Evolutionary conservation across 1,140 invertebrate genomes (phyloP), one percentile per base, ranked within the genome.

Genomic region (Stegodyphus dumicola): DNA sequence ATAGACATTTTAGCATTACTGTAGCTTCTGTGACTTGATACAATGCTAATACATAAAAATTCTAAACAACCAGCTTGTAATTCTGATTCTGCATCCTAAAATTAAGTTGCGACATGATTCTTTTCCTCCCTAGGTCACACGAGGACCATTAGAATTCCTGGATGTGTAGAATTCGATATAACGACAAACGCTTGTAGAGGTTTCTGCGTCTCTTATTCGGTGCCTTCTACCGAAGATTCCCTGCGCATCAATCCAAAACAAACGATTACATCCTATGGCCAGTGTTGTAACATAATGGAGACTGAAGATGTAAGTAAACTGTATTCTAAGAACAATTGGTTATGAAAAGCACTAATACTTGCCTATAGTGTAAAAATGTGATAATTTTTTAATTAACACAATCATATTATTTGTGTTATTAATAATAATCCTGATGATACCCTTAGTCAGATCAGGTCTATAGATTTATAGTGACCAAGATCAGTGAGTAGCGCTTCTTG

Each of bases 281-380:
- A 96, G 89, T 97, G 96, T 89, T 97, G 96, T 90, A 96, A 95
- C 90, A 96, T 96, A 80, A 95, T 96, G 93, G 95, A 96, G 87
- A 94, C 95, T 0, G 94, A 95, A 91, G 93, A 95, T 89, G 94
- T 95, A 90, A 93, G 93, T 84, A 54, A 60, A 5, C 9, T 60
- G 15, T 60, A 33, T 33, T 33, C 33, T 33, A 33, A 33, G 3
- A 33, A 33, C 33, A 33, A 33, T 33, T 33, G 33, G 33, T 33
- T 33, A n/a, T n/a, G n/a, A n/a, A 33, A 33, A 33, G 1, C 33
- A 33, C 33, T 33, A 33, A 33, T 33, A 1, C 1, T 33, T 33
- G 33, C 33, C 33, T 33, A 33, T 33, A 33, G 33, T 33, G 1
- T 33, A 33, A 33, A 33, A 33, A 33, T 33, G 33, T 33, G 33